These are phyloP conservation scores for Rhagonycha fulva DNA, from an alignment of 2,888 invertebrate genomes.

Conservation along the genomic window DNA sequence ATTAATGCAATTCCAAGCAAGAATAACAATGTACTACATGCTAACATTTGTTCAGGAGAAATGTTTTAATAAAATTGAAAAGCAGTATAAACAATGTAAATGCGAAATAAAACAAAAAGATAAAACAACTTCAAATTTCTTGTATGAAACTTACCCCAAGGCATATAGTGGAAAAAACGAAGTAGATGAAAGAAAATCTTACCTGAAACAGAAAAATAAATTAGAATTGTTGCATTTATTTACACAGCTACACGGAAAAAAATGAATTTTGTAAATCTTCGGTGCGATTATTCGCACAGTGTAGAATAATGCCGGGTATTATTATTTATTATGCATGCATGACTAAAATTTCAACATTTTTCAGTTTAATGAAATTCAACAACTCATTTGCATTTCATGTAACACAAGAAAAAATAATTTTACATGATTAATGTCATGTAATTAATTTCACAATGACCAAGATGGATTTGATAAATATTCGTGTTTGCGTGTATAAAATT, in stretches of 20 bases:
- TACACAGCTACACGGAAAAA: background rate
- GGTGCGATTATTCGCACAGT: background rate
- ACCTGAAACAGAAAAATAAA: background rate
- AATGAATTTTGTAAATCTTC: background rate
- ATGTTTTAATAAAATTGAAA: background rate
- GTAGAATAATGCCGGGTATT: background rate
- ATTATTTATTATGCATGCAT: background rate
- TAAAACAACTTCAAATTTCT: background rate
- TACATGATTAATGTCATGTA: conserved; percentile 34
- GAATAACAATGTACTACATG: background rate
- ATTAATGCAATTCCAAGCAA: background rate
- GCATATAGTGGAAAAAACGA: background rate
- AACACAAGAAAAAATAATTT: conserved; percentile 30
- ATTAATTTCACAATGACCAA: conserved; percentile 35
- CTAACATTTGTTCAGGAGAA: background rate
- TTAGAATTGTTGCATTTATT: background rate
- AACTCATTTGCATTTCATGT: conserved; percentile 26
- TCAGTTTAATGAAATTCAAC: background rate
- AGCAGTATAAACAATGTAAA: background rate
- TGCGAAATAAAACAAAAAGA: background rate
- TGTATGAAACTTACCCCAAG: background rate
- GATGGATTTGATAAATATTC: conserved; percentile 28
- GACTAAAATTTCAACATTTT: background rate
- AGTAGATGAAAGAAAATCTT: background rate
- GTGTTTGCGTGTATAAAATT: conserved; percentile 26